Conservation (phyloP, 92 coral and sea anemone genomes). For the Chrysogorgia sp. region DNA sequence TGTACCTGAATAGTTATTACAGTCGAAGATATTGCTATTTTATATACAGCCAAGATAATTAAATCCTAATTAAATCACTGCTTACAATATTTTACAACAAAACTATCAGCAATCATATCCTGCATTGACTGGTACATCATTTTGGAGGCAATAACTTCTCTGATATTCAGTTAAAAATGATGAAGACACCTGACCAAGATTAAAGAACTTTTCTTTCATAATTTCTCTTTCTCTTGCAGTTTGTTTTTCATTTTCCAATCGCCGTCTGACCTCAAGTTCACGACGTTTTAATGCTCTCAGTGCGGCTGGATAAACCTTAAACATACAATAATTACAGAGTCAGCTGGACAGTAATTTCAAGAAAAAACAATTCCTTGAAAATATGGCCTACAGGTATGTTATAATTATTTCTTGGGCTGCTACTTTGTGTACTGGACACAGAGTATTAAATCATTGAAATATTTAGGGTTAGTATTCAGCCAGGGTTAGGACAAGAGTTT, state of each 20-base stretch:
- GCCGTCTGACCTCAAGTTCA: constrained; percentile 72
- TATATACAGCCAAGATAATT: too few species aligned
- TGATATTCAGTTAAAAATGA: constrained; percentile 87
- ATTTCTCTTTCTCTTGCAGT: constrained; percentile 56
- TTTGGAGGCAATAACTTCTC: constrained; percentile 85
- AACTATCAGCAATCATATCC: constrained; percentile 18
- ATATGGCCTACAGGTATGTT: too few species aligned
- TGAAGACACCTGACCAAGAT: constrained; percentile 18
- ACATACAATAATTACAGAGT: neutral
- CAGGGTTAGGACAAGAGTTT: too few species aligned
- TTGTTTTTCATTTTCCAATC: constrained; percentile 72
- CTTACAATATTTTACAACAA: neutral
- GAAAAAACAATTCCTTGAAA: too few species aligned
- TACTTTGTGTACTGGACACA: too few species aligned
- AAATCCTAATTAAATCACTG: too few species aligned
- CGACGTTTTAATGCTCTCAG: constrained; percentile 92
- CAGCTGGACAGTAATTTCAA: neutral
- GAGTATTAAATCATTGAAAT: too few species aligned
- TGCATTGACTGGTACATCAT: constrained; percentile 67
- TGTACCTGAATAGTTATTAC: too few species aligned
- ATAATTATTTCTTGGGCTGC: too few species aligned
- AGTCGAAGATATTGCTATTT: too few species aligned
- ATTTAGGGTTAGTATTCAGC: too few species aligned
- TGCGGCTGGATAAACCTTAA: constrained; percentile 95
- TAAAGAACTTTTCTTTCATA: constrained; percentile 54